Conservation (phyloP, 2,888 invertebrate genomes). For the Bugula neritina region DNA sequence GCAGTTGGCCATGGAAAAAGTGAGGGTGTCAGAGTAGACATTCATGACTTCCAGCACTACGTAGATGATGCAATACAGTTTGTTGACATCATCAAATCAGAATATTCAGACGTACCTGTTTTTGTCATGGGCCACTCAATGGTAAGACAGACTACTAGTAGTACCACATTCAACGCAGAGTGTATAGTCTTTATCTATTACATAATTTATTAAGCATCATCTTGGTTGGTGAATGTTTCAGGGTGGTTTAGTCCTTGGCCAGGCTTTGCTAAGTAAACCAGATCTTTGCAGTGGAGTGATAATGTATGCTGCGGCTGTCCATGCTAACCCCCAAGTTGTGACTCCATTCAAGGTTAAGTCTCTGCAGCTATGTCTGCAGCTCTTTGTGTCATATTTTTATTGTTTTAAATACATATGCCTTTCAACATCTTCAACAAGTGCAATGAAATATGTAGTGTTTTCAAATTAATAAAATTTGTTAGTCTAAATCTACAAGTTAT, state of each 20-base stretch:
- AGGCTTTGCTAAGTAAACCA: slow-evolving; percentile 1
- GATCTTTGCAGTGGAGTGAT: background rate
- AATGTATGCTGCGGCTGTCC: slow-evolving; percentile 21
- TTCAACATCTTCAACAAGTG: too few species aligned
- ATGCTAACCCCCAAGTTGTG: slow-evolving; percentile 9
- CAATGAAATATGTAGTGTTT: too few species aligned
- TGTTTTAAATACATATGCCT: too few species aligned
- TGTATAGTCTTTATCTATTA: too few species aligned
- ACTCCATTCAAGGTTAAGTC: slow-evolving; percentile 19
- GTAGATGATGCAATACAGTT: slow-evolving; percentile 39
- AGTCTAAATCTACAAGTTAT: too few species aligned
- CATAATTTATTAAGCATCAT: too few species aligned
- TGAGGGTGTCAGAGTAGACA: slow-evolving; percentile 37
- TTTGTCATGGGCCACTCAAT: slow-evolving; percentile 46
- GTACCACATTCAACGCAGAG: too few species aligned
- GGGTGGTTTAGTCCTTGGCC: slow-evolving; percentile 15
- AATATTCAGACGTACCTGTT: slow-evolving; percentile 33
- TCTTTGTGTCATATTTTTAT: too few species aligned
- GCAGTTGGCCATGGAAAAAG: slow-evolving; percentile 42
- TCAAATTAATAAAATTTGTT: too few species aligned
- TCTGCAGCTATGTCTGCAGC: too few species aligned
- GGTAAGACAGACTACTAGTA: too few species aligned
- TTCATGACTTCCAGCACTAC: slow-evolving; percentile 36
- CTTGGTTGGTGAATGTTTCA: too few species aligned
- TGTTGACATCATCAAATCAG: slow-evolving; percentile 34